These are phyloP conservation scores for Myotis pilosus DNA, from an alignment of 2,797 vertebrate species.

Conservation along the genomic window DNA sequence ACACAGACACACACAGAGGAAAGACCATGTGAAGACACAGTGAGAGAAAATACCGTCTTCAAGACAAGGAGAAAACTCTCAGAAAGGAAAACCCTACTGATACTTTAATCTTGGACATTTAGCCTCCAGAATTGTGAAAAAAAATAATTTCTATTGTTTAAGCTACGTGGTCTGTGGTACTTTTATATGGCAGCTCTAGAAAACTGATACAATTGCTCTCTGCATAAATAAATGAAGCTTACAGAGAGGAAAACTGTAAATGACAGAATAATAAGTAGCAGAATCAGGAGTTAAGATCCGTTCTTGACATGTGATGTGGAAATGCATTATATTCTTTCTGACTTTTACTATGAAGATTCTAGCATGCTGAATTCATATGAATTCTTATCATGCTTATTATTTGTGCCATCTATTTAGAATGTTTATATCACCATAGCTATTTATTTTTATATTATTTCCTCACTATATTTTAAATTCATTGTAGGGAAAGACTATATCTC, in stretches of 20 bases:
- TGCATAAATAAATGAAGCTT: background rate
- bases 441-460: conserved; percentile 9
- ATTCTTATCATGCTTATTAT: background rate
- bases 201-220: background rate
- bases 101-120: background rate
- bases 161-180: fast-evolving
- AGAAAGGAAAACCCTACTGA: background rate
- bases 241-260: background rate
- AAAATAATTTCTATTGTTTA: background rate
- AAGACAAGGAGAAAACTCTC: no score
- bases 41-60: background rate
- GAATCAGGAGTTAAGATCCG: background rate
- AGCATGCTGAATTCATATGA: background rate
- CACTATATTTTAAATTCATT: background rate
- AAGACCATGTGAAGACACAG: background rate
- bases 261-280: background rate
- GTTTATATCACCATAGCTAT: background rate
- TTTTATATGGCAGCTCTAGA: background rate
- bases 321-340: background rate
- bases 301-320: background rate
- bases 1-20: fast-evolving
- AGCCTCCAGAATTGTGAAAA: background rate
- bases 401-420: background rate
- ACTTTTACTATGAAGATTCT: background rate
- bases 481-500: background rate